Conservation (phyloP, 2,113 vertebrate genomes). For the Tamias sibiricus region DNA sequence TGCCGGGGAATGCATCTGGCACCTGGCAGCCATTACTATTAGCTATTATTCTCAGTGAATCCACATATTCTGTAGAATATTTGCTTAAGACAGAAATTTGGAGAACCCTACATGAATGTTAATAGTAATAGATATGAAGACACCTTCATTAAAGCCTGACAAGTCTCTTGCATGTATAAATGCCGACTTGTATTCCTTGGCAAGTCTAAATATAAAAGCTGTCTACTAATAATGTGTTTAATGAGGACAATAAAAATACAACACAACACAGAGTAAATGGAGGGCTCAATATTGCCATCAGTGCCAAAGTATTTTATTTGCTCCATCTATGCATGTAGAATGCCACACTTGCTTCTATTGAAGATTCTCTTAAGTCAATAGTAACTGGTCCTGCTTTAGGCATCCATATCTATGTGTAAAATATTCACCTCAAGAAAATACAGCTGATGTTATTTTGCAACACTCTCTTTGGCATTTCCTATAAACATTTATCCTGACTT, state of each 20-base stretch:
- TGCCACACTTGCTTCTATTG: not conserved
- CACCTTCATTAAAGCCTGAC: not conserved
- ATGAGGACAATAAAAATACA: slow-evolving; percentile 30
- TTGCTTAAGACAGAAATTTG: not conserved
- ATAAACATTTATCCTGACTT: slow-evolving; percentile 32
- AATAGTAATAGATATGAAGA: not conserved
- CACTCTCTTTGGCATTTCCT: not conserved
- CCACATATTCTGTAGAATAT: not conserved
- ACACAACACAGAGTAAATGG: not conserved
- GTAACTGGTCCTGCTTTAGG: not conserved
- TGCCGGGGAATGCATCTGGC: not conserved
- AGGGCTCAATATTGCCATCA: not conserved
- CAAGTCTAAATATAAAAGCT: slow-evolving; percentile 52
- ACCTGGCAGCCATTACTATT: not conserved
- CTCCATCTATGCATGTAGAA: not conserved
- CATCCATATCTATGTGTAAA: not conserved
- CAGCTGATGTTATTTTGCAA: not conserved
- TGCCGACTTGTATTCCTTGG: not conserved
- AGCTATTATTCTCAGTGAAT: not conserved
- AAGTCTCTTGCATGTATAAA: not conserved
- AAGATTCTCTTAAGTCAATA: not conserved
- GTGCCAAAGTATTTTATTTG: slow-evolving; percentile 3
- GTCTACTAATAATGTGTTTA: slow-evolving; percentile 36
- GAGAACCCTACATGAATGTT: not conserved
- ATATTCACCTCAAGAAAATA: not conserved